Evolutionary conservation across 2,888 invertebrate genomes (phyloP).

Genomic region (Choreutis nemorana): DNA sequence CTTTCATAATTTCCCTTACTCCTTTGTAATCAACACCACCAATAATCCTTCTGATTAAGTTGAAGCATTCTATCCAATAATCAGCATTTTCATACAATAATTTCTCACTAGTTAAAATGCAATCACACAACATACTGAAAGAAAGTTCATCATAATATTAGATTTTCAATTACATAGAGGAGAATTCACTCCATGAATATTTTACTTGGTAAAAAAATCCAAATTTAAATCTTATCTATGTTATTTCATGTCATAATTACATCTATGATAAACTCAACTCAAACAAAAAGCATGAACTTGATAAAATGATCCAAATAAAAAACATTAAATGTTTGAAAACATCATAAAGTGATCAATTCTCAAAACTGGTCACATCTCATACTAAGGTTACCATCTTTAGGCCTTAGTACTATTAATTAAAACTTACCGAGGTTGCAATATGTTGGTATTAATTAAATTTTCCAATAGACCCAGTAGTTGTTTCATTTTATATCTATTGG

Average conservation of each 20-base stretch:
- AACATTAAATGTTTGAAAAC: background rate
- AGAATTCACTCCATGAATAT: no score
- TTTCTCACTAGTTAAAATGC: constrained; percentile 83
- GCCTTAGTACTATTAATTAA: no score
- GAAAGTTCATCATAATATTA: no score
- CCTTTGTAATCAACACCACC: constrained; percentile 96
- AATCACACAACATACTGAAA: constrained; percentile 84
- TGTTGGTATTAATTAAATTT: constrained; percentile 74
- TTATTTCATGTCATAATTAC: no score
- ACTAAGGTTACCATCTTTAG: background rate
- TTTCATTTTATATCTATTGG: constrained; percentile 78
- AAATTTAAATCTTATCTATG: no score
- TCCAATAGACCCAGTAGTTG: constrained; percentile 80
- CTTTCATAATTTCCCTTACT: constrained; percentile 91
- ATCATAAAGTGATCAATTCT: background rate
- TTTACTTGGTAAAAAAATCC: no score
- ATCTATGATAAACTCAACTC: constrained; percentile 4
- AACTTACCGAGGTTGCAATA: constrained; percentile 76
- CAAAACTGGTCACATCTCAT: background rate
- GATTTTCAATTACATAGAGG: no score
- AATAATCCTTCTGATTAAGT: constrained; percentile 83
- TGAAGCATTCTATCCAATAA: constrained; percentile 91
- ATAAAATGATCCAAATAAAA: background rate
- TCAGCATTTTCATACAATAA: constrained; percentile 81
- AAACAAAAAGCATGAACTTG: background rate